A percentile compares a stretch with the other conserved stretches of the same genome.
Evolutionary conservation across 2,113 vertebrate species (phyloP).

Genomic region (Pituophis catenifer): DNA sequence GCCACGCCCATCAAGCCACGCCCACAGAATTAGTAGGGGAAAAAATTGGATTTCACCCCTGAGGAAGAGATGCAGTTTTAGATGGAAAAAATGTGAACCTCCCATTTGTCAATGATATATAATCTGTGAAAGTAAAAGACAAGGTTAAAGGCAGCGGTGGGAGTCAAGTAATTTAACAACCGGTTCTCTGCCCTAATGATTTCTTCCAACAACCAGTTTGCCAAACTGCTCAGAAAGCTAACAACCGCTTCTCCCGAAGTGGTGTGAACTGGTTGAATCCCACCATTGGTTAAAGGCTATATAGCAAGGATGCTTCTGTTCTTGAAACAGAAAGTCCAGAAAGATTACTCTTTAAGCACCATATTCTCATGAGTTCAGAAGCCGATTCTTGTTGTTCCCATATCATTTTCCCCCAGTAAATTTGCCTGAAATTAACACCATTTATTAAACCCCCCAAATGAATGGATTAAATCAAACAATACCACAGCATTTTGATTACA

Average conservation of each 20-base stretch:
- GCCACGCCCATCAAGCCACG: too few relatives aligned
- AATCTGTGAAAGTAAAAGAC: constrained; percentile 14
- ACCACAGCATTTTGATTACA: not conserved
- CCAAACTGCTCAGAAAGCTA: too few relatives aligned
- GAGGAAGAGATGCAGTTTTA: not conserved
- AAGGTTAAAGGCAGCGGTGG: not conserved
- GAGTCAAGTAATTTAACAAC: too few relatives aligned
- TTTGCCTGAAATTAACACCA: not conserved
- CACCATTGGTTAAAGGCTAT: not conserved
- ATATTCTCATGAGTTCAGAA: not conserved
- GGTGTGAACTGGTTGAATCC: too few relatives aligned
- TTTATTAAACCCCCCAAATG: not conserved
- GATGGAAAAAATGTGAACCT: not conserved
- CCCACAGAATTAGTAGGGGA: too few relatives aligned
- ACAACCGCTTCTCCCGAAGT: too few relatives aligned
- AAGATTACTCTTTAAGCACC: not conserved
- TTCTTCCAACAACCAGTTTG: too few relatives aligned
- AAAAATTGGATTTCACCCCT: too few relatives aligned
- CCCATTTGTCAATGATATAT: not conserved
- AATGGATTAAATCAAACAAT: not conserved
- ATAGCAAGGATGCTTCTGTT: not conserved
- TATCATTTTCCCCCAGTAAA: not conserved
- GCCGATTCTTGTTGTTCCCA: not conserved
- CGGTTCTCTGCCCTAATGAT: too few relatives aligned
- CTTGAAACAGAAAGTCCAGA: not conserved